Conservation (phyloP, 2,113 vertebrate species). For the Spermophilus dauricus region DNA sequence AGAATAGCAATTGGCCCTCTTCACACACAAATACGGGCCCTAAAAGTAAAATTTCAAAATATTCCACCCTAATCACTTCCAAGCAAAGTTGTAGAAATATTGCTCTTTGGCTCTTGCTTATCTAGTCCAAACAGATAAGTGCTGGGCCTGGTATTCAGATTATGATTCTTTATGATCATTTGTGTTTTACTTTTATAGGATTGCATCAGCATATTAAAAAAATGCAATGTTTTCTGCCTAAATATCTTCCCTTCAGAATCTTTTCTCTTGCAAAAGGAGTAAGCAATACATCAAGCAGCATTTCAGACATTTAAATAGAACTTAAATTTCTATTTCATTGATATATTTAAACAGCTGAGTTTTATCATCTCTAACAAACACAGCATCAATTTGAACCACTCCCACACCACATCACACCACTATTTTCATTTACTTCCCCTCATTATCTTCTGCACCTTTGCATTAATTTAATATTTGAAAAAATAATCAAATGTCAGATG, state of each 20-base stretch:
- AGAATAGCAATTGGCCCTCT: not conserved
- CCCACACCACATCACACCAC: accelerated
- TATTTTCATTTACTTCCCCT: not conserved
- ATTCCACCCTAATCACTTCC: not conserved
- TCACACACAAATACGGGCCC: not conserved
- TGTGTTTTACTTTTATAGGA: conserved; percentile 29
- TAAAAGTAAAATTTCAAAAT: conserved; percentile 26
- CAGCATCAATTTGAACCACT: not conserved
- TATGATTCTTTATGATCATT: conserved; percentile 15
- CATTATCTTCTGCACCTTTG: not conserved
- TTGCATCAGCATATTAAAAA: not conserved
- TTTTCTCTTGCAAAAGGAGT: not conserved
- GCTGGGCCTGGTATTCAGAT: not conserved
- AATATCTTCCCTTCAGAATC: not conserved
- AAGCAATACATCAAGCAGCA: not conserved
- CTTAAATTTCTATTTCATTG: conserved; percentile 8
- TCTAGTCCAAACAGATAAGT: conserved; percentile 6
- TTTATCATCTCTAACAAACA: not conserved
- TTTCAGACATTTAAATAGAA: conserved; percentile 34
- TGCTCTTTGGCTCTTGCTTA: not conserved
- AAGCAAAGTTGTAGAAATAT: conserved; percentile 10
- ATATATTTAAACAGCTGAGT: not conserved
- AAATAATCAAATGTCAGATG: not conserved
- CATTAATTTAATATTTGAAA: not conserved
- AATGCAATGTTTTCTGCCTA: conserved; percentile 8